phyloP scores from a whole-genome alignment of 2,113 vertebrate genomes.

The Triplophysa dalaica region DNA sequence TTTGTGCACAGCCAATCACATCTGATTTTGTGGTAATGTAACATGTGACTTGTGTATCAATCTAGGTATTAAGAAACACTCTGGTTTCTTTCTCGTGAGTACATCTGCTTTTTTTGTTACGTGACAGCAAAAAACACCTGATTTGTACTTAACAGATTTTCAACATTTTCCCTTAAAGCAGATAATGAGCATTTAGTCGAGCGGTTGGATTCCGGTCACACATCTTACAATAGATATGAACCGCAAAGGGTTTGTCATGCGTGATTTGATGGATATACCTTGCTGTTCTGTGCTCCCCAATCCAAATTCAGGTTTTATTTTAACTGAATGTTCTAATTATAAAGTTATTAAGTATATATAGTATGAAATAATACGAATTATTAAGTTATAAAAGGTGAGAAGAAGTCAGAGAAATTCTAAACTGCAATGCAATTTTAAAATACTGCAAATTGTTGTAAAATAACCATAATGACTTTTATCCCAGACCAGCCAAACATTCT shows the following conservation, averaged over 20 bases:
- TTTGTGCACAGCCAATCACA: conserved; percentile 5
- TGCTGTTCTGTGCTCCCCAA: not conserved
- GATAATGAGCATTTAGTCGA: conserved; percentile 3
- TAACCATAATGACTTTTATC: no score
- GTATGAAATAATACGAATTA: no score
- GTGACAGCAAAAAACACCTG: not conserved
- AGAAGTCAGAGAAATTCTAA: no score
- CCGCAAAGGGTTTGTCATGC: not conserved
- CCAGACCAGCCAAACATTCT: no score
- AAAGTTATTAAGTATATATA: no score
- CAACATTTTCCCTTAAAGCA: conserved; percentile 6
- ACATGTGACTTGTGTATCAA: conserved; percentile 12
- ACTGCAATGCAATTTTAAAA: no score
- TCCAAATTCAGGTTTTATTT: conserved; percentile 3
- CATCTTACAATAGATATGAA: not conserved
- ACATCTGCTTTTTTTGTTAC: not conserved
- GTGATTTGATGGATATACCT: not conserved
- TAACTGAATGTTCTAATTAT: not conserved
- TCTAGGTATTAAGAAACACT: not conserved
- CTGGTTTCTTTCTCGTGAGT: conserved; percentile 15
- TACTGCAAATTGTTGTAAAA: no score
- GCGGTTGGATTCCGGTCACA: not conserved
- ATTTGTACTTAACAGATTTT: conserved; percentile 1
- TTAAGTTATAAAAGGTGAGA: no score
- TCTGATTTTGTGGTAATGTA: conserved; percentile 29